Evolutionary conservation across 2,888 invertebrate genomes (phyloP), one percentile per base, ranked within the genome.

Genomic region (Mylabris sibirica): DNA sequence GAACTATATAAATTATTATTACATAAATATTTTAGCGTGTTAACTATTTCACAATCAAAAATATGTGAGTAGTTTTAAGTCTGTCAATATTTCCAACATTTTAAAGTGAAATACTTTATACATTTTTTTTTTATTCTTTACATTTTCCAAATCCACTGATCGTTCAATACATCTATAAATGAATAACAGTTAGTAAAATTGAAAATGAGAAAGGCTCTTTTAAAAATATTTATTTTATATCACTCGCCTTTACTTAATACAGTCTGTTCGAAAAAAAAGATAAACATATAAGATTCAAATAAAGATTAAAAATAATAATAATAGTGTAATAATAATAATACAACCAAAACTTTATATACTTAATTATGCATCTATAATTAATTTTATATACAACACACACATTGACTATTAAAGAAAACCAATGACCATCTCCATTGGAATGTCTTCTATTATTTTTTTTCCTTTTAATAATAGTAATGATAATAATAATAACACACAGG

Each of bases 241-340:
- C 71, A 71, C 71, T 71, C 71, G 68, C 68, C 68, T 71, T 69
- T 67, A 67, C 62, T 66, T 60, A 53, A 71, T 71, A 71, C 70
- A 70, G 70, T 70, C 70, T 70, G 70, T 62, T 65, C 57, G 34
- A 17, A 63, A 61, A 53, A 53, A 53, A 49, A 49, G 5, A 20
- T 17, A 68, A 53, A 30, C 59, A 68, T 61, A 53, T 59, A n/a
- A 41, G n/a, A 64, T 66, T 63, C 59, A 63, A 66, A 57, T 65
- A 65, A 68, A 65, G 57, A 63, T 63, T 69, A 41, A 30, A 30
- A 30, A 30, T 3, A 30, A 30, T 30, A 69, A 63, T 63, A 66
- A 65, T 60, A 35, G 63, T 57, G n/a, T 65, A 65, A 66, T 60
- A 35, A 66, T 57, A 68, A 24, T 22, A 60, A 34, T 35, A 53